These are phyloP conservation scores for Brachyopa scutellaris DNA, from an alignment of 2,888 invertebrate genomes.

Conservation along the genomic window DNA sequence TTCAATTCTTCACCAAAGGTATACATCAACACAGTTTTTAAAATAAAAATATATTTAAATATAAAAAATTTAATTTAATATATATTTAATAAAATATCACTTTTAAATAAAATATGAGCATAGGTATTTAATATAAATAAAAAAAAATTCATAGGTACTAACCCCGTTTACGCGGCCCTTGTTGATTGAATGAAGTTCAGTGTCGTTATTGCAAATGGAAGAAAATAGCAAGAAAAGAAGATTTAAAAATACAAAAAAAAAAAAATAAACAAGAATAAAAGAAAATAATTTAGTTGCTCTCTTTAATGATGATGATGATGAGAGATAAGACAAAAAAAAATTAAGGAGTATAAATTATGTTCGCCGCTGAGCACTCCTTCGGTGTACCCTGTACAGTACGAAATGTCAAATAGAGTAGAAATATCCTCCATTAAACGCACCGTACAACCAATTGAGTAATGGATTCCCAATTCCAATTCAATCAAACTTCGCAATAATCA, in stretches of 20 bases:
- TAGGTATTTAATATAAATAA: not conserved
- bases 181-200: conserved; percentile 57
- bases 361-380: conserved; percentile 28
- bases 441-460: conserved; percentile 61
- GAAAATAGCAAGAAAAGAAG: conserved; percentile 51
- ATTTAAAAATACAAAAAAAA: too few relatives aligned
- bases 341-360: conserved; percentile 31
- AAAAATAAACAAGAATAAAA: conserved; percentile 58
- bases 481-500: conserved; percentile 64
- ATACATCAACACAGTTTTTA: too few relatives aligned
- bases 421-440: conserved; percentile 38
- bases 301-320: conserved; percentile 71
- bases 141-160: conserved; percentile 39
- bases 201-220: conserved; percentile 65
- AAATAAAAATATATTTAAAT: too few relatives aligned
- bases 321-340: conserved; percentile 25
- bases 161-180: conserved; percentile 72
- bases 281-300: conserved; percentile 62
- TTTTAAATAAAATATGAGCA: too few relatives aligned
- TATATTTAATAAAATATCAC: too few relatives aligned
- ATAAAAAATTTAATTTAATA: too few relatives aligned
- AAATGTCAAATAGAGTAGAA: conserved; percentile 46
- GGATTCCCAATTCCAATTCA: too few relatives aligned
- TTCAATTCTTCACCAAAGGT: too few relatives aligned
- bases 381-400: conserved; percentile 22